phyloP scores from a whole-genome alignment of 2,797 vertebrate genomes.

The Allochrocebus solatus region DNA sequence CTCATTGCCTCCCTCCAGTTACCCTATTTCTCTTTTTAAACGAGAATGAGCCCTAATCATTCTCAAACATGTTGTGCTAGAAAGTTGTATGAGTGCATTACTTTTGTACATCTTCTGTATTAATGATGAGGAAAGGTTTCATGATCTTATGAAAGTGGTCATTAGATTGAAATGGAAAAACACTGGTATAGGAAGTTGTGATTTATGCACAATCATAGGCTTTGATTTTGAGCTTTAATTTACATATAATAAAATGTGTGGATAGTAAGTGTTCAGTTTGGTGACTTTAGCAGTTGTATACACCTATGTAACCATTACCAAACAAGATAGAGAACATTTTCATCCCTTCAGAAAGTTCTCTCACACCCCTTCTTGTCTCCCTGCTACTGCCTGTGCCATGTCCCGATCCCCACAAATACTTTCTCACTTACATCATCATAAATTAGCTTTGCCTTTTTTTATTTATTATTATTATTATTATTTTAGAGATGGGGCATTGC shows the following conservation, averaged over 20 bases:
- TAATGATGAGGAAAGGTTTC: not conserved
- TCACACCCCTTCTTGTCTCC: not conserved
- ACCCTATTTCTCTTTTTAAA: not conserved
- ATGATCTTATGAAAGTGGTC: not conserved
- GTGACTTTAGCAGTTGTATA: not conserved
- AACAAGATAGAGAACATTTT: not conserved
- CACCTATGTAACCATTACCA: not conserved
- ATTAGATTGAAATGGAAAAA: not conserved
- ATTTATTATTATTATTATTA: not conserved
- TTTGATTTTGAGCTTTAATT: not conserved
- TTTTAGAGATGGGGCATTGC: not conserved
- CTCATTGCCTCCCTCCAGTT: not conserved
- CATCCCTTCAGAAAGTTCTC: not conserved
- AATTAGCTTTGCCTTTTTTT: not conserved
- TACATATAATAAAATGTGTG: not conserved
- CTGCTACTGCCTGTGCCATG: not conserved
- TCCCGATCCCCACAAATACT: accelerated
- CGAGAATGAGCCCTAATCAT: not conserved
- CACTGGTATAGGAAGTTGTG: not conserved
- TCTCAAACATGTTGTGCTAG: not conserved
- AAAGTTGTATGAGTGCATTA: not conserved
- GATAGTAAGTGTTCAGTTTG: not conserved
- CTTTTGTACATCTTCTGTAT: not conserved
- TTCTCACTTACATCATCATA: not conserved
- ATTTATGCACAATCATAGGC: not conserved